Base-by-base conservation (phyloP, 2,113 vertebrate genomes). In the Hemiprocne comata region DNA sequence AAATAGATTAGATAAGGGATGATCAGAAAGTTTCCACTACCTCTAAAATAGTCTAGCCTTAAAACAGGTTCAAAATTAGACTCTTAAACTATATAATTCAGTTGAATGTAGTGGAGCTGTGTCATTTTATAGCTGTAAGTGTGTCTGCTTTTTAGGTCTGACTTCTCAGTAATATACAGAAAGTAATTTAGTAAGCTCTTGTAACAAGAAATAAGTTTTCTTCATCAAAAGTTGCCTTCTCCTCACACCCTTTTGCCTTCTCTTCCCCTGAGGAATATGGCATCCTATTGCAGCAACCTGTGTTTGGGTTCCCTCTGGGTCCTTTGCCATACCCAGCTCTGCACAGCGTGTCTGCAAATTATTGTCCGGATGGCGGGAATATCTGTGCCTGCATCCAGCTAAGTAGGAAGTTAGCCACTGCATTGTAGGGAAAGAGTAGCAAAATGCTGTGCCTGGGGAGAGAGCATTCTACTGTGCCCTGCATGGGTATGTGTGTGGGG, bases 1-100 rank as follows among this genome's bases (percentile, higher is more conserved):
- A 89, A 94, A 87, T 94, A 62, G 23, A 87, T 86, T 87, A 89
- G 50, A 38, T 70, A 26, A 85, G 25, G 10, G 17, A 73, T 34
- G 28, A 58, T 83, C n/a, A 74, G 50, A 65, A 93, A 24, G 19
- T n/a, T 19, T 85, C 12, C 3, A 4, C n/a, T 87, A 51, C 36
- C 40, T 79, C 50, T 55, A 29, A 79, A 95, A 31, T 1, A 51
- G 18, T 46, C 33, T 55, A 60, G 8, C n/a, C 67, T 95, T 79
- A 76, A 73, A 93, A 55, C 10, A 48, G 15, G 7, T 82, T 70
- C 66, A 38, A 75, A 55, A 24, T 54, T 76, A 61, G 24, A 55
- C 48, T 84, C 58, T 46, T 74, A 50, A 71, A 84, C 53, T 42
- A 16, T 61, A 5, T 94, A 58, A 65, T 44, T 75, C 38, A 85